These are phyloP conservation scores for Eupeodes luniger DNA, from an alignment of 2,888 invertebrate genomes.

Conservation along the genomic window DNA sequence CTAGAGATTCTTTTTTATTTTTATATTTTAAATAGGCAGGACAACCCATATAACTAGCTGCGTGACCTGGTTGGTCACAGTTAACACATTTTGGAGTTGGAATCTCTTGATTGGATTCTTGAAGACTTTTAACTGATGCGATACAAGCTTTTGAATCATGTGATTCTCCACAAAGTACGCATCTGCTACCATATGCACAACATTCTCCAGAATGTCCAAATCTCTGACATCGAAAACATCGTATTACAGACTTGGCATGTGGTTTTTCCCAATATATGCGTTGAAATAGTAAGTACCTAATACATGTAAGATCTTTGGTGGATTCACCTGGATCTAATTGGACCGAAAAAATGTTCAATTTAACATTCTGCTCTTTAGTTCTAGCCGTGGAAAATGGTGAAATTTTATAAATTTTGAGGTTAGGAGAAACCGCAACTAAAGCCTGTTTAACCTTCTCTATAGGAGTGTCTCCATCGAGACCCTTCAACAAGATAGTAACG, in stretches of 20 bases:
- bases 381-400: background rate
- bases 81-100: too few species aligned
- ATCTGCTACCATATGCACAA: background rate
- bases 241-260: constrained; percentile 3
- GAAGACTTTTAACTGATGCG: too few species aligned
- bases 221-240: constrained; percentile 29
- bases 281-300: too few species aligned
- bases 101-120: too few species aligned
- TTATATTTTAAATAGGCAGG: too few species aligned
- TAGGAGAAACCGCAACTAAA: background rate
- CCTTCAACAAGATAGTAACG: constrained; percentile 11
- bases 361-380: background rate
- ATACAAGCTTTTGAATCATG: too few species aligned
- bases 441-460: constrained; percentile 1
- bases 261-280: too few species aligned
- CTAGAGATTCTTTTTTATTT: too few species aligned
- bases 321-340: constrained; percentile 15
- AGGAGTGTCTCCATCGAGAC: constrained; percentile 15
- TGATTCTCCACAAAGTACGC: too few species aligned
- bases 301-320: background rate
- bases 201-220: constrained; percentile 38
- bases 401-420: constrained; percentile 11
- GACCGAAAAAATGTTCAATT: constrained; percentile 6
- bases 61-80: too few species aligned
- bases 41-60: too few species aligned